Base-by-base conservation (phyloP, 1,140 invertebrate species). In the Pygmarrhopalites habei region DNA sequence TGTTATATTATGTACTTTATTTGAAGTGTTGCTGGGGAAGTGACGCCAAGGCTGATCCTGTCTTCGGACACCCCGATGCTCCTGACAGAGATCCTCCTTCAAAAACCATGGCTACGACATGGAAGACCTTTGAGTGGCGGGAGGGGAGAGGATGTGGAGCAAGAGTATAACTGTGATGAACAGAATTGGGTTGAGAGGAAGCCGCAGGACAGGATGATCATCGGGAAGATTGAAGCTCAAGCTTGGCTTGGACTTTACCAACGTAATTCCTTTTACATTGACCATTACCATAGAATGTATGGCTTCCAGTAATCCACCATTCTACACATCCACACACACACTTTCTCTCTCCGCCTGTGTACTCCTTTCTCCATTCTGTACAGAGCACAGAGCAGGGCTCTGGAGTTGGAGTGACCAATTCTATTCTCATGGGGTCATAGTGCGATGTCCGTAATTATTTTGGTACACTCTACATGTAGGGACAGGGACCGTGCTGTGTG, bases 81-180 rank as follows among this genome's bases (percentile, higher is more conserved):
- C 21, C 77, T 90, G 30, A 78, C 77, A 23, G 83, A 88, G 71
- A 73, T 90, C 4, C 76, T 90, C 26, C 74, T 83, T 68, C 74
- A 76, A 32, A 78, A 81, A 64, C 87, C 88, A 0, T 91, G 89
- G 89, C 78, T 76, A 41, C 44, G 49, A 46, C n/a, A n/a, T n/a
- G n/a, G n/a, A n/a, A 23, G 35, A 1, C 47, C 51, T 10, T 17
- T 52, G 15, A 19, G 44, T 4, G 64, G 57, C 5, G n/a, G n/a
- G n/a, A n/a, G n/a, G n/a, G n/a, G n/a, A n/a, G n/a, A n/a, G n/a
- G n/a, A n/a, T n/a, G 15, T 57, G 4, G 60, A 62, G 29, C 10
- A 58, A 7, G 46, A 59, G 17, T 67, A 67, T 39, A 60, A 60
- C 23, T 21, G 39, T 32, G 61, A 35, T 15, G 60, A 63, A 32